Evolutionary conservation across 30 jellyfish, hydroid and myxozoan genomes (phyloP).

Genomic region (Hydractinia symbiolongicarpus): DNA sequence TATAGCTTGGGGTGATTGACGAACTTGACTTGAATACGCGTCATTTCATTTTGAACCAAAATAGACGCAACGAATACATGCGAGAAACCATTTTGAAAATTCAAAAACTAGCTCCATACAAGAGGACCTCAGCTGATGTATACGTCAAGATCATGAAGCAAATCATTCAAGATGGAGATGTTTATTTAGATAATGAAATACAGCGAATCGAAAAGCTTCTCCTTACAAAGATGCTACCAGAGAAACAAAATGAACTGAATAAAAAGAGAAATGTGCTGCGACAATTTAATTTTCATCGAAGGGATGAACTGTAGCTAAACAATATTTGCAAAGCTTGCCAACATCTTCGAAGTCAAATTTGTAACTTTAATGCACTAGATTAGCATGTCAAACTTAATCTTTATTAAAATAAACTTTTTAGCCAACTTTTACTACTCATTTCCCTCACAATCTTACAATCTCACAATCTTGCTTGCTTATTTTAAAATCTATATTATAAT

Average conservation of each 20-base stretch:
- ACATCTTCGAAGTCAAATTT: too few species aligned
- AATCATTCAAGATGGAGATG: slow-evolving; percentile 58
- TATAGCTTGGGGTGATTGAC: slow-evolving; percentile 76
- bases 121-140: slow-evolving; percentile 52
- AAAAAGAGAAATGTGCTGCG: neutral
- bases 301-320: neutral
- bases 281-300: neutral
- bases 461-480: too few species aligned
- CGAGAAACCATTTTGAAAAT: slow-evolving; percentile 56
- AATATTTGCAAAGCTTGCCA: too few species aligned
- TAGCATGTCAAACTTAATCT: too few species aligned
- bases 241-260: slow-evolving; percentile 46
- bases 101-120: slow-evolving; percentile 65
- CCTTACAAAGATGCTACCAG: slow-evolving; percentile 39
- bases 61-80: slow-evolving; percentile 65
- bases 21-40: slow-evolving; percentile 68
- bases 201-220: slow-evolving; percentile 56
- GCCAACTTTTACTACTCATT: too few species aligned
- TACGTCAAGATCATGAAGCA: slow-evolving; percentile 71
- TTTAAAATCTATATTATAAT: too few species aligned
- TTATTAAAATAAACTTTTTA: too few species aligned
- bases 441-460: too few species aligned
- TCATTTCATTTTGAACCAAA: slow-evolving; percentile 62
- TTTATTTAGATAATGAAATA: slow-evolving; percentile 53
- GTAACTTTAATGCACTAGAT: too few species aligned